phyloP scores from a whole-genome alignment of 2,113 vertebrate genomes.

The Engraulis encrasicolus region DNA sequence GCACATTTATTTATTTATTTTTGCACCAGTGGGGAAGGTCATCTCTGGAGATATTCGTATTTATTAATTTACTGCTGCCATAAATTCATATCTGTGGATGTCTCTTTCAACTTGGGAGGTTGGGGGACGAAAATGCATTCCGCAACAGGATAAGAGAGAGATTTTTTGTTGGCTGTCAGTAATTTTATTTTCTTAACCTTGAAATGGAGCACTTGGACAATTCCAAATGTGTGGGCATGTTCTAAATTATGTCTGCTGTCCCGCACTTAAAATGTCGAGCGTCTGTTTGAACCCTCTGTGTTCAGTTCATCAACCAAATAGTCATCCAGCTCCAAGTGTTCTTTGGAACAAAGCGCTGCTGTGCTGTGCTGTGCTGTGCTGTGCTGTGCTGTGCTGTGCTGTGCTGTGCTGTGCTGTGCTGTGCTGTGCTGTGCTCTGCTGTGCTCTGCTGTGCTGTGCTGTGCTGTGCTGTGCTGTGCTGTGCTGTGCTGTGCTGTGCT shows the following conservation, averaged over 20 bases:
- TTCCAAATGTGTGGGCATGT: conserved; percentile 20
- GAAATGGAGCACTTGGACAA: conserved; percentile 49
- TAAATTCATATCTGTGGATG: conserved; percentile 68
- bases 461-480: too few species aligned
- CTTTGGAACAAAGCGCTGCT: conserved; percentile 6
- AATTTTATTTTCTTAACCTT: conserved; percentile 70
- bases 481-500: too few species aligned
- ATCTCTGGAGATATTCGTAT: conserved; percentile 70
- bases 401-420: too few species aligned
- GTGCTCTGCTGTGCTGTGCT: too few species aligned
- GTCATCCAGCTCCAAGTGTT: background rate
- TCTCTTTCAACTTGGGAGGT: conserved; percentile 68
- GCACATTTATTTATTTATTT: conserved; percentile 61
- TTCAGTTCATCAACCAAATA: conserved; percentile 6
- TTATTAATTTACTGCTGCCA: conserved; percentile 74
- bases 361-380: too few species aligned
- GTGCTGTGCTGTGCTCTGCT: too few species aligned
- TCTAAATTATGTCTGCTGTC: conserved; percentile 45
- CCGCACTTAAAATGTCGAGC: conserved; percentile 58
- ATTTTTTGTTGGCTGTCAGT: conserved; percentile 45
- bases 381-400: too few species aligned
- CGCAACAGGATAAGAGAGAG: conserved; percentile 42
- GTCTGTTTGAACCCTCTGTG: background rate
- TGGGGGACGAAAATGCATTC: conserved; percentile 62
- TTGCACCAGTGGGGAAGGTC: conserved; percentile 63